A percentile compares a stretch with the other conserved stretches of the same genome.
Evolutionary conservation across 2,888 invertebrate genomes (phyloP).

Genomic region (Parnassius mnemosyne): DNA sequence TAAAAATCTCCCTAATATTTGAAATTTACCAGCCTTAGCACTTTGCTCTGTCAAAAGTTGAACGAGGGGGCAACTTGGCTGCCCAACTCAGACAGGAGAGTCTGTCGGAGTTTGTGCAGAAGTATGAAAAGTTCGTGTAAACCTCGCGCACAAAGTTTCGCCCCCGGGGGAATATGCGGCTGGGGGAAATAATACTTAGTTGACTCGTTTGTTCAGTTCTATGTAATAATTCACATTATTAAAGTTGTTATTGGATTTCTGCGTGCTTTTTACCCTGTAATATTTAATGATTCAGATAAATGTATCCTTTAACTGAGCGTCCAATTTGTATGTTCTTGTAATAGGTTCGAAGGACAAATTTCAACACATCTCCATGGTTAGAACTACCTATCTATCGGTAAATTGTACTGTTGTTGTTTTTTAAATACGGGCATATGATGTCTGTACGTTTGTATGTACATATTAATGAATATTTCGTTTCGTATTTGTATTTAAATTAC

Average conservation of each 20-base stretch:
- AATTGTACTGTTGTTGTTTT: too few species aligned
- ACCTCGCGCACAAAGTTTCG: constrained; percentile 16
- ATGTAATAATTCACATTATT: constrained; percentile 20
- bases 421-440: too few species aligned
- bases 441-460: too few species aligned
- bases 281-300: background rate
- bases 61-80: constrained; percentile 18
- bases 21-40: constrained; percentile 49
- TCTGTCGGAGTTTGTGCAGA: constrained; percentile 8
- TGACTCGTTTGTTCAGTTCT: constrained; percentile 7
- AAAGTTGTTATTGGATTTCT: constrained; percentile 13
- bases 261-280: constrained; percentile 9
- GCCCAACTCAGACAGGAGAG: constrained; percentile 12
- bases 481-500: too few species aligned
- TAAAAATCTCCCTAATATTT: constrained; percentile 16
- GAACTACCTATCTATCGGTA: too few species aligned
- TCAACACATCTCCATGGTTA: too few species aligned
- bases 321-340: too few species aligned
- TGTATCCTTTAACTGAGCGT: too few species aligned
- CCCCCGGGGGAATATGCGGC: constrained; percentile 17
- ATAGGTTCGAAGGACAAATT: too few species aligned
- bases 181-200: constrained; percentile 16
- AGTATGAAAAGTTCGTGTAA: constrained; percentile 16
- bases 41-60: constrained; percentile 49
- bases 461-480: too few species aligned